Base-by-base conservation (phyloP, 2,797 vertebrate genomes). In the Pipistrellus nathusii region DNA sequence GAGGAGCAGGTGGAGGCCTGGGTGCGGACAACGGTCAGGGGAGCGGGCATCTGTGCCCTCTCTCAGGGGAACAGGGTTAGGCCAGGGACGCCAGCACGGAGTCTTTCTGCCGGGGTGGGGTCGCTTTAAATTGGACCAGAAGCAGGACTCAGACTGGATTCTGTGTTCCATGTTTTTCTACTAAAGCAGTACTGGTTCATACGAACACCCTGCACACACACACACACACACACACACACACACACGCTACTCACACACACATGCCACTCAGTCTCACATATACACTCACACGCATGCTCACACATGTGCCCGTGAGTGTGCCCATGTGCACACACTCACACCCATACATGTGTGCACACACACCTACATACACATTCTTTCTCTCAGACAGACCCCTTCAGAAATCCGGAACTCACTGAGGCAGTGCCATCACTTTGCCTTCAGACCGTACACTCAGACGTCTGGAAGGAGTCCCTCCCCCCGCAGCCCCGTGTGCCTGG, bases 61-160 rank as follows among this genome's bases (percentile, higher is more conserved):
- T 88, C 23, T 30, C 20, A 77, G 82, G 66, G 66, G 51, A 57
- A 48, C 14, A 41, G 21, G 32, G 25, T 25, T 38, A 55, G 38
- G 35, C 46, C 30, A 20, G 0, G 3, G 6, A 41, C 20, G 0
- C 18, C 18, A 0, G 27, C 23, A 57, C 20, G 72, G 32, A 25
- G 23, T 2, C 57, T 90, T 27, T 5, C 51, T 23, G 0, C 17
- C 69, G 76, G 38, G 30, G 68, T 75, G 64, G 59, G 75, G 68
- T 27, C 59, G 13, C 48, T 2, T 4, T 87, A 23, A 92, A 64
- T 13, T 30, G 75, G 38, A 84, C 80, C 82, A 32, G 71, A 23
- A 15, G 0, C 0, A 0, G 86, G 30, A 84, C 20, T 8, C 3
- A 81, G 64, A 41, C 6, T 25, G 59, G 2, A 25, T 23, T 77